Percentiles rank a stretch among this genome's conserved stretches.
phyloP scores from a whole-genome alignment of 2,797 vertebrate genomes.

The Adelosebastes latens region DNA sequence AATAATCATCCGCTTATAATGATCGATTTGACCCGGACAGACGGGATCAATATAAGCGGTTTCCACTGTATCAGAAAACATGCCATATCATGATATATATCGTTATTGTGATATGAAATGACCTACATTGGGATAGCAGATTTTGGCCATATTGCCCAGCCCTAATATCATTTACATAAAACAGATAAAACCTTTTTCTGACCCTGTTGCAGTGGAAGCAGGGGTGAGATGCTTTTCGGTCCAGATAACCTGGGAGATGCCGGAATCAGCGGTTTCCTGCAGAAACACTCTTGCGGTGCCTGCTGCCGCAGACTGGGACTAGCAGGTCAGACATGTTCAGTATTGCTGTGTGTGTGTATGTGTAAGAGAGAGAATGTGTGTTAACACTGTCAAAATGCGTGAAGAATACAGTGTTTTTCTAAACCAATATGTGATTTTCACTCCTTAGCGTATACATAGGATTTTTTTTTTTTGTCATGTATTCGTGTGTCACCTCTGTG shows the following conservation, averaged over 20 bases:
- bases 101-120: too few species aligned
- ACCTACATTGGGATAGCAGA: too few species aligned
- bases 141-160: not conserved
- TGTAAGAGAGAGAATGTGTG: not conserved
- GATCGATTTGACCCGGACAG: too few species aligned
- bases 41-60: too few species aligned
- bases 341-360: not conserved
- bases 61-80: too few species aligned
- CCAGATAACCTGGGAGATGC: slow-evolving; percentile 92
- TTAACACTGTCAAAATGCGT: not conserved
- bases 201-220: slow-evolving; percentile 38
- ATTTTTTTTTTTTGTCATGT: slow-evolving; percentile 5
- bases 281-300: slow-evolving; percentile 91
- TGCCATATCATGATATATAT: too few species aligned
- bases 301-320: slow-evolving; percentile 91
- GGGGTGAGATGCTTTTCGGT: slow-evolving; percentile 90
- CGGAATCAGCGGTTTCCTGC: slow-evolving; percentile 90
- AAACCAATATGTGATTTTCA: slow-evolving; percentile 11
- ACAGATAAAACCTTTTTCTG: not conserved
- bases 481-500: slow-evolving; percentile 67
- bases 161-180: too few species aligned
- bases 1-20: too few species aligned
- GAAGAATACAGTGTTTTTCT: not conserved
- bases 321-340: slow-evolving; percentile 79
- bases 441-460: not conserved